These are phyloP conservation scores for Celastrina argiolus DNA, from an alignment of 2,888 invertebrate genomes.

Conservation along the genomic window DNA sequence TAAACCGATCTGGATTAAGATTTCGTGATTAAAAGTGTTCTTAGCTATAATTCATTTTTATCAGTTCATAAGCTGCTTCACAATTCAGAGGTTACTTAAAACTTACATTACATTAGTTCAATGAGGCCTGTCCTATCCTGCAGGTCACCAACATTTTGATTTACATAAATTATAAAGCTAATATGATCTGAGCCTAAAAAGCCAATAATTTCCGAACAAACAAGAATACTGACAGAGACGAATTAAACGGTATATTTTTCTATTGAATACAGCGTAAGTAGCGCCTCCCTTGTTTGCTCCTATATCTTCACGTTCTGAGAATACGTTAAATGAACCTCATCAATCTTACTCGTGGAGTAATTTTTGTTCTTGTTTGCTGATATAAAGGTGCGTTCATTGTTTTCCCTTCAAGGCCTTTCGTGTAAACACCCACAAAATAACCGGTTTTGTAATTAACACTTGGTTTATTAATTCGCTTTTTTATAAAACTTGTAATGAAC, in stretches of 20 bases:
- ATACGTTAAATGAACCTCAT: constrained; percentile 3
- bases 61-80: too few relatives aligned
- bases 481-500: too few relatives aligned
- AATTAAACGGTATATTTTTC: constrained; percentile 1
- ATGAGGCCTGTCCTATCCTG: too few relatives aligned
- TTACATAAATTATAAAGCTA: too few relatives aligned
- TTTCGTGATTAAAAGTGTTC: too few relatives aligned
- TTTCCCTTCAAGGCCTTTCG: neutral
- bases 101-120: too few relatives aligned
- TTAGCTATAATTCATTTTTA: too few relatives aligned
- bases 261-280: neutral
- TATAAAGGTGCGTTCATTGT: constrained; percentile 20
- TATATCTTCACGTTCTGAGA: constrained; percentile 14
- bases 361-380: constrained; percentile 20
- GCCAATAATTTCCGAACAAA: neutral
- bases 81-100: too few relatives aligned
- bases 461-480: neutral
- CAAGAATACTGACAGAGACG: neutral
- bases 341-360: constrained; percentile 17
- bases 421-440: neutral
- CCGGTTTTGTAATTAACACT: neutral
- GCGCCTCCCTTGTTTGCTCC: neutral
- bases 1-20: too few relatives aligned
- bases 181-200: too few relatives aligned
- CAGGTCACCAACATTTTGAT: too few relatives aligned